phyloP scores from a whole-genome alignment of 1,140 invertebrate genomes.

The Caenorhabditis remanei region DNA sequence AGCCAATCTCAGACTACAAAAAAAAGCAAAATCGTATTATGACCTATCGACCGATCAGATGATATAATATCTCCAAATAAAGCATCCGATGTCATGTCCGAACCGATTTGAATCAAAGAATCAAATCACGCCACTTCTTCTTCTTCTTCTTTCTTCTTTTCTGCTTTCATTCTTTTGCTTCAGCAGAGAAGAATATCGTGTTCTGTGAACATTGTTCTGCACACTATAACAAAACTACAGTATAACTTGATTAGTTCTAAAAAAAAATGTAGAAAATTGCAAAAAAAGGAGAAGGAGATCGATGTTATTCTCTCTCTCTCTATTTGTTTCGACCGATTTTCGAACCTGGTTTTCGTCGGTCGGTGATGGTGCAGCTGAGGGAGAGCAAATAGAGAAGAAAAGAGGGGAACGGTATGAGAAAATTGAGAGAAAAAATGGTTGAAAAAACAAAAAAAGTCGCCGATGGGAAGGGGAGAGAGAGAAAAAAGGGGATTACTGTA shows the following conservation, averaged over 20 bases:
- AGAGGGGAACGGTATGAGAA: too few relatives aligned
- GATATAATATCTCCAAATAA: neutral
- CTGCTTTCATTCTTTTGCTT: neutral
- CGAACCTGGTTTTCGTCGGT: too few relatives aligned
- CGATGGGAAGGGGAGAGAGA: too few relatives aligned
- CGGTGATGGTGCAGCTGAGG: too few relatives aligned
- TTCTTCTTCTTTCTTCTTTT: neutral
- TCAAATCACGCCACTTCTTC: constrained; percentile 14
- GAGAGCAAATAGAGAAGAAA: too few relatives aligned
- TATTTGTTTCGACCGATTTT: too few relatives aligned
- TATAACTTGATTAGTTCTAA: neutral
- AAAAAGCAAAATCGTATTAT: neutral
- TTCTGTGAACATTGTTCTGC: constrained; percentile 27
- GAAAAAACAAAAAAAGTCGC: too few relatives aligned
- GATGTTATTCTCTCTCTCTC: too few relatives aligned
- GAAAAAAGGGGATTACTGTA: too few relatives aligned
- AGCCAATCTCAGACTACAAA: neutral
- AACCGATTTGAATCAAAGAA: constrained; percentile 32
- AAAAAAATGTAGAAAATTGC: neutral
- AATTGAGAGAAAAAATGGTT: too few relatives aligned
- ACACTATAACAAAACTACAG: neutral
- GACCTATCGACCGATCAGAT: neutral
- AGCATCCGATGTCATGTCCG: neutral
- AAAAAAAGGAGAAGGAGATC: neutral
- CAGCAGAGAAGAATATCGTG: neutral